Conservation (phyloP, 2,888 invertebrate species). For the Hirtodrosophila trivittata region DNA sequence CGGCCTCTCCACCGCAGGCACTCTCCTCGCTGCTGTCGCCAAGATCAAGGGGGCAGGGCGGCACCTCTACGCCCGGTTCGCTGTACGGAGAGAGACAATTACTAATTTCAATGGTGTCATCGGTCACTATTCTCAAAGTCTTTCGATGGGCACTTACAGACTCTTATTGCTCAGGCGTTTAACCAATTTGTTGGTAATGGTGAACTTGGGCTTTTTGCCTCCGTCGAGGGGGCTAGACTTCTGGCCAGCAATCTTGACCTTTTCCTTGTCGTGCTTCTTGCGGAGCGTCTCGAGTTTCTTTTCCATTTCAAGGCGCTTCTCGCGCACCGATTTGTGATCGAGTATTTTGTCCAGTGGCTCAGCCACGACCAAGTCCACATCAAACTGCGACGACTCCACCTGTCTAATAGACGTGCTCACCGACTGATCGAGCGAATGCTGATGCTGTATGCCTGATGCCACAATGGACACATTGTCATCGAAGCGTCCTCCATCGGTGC, state of each 20-base stretch:
- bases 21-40: slow-evolving; percentile 83
- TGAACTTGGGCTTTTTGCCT: slow-evolving; percentile 89
- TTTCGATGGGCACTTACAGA: slow-evolving; percentile 86
- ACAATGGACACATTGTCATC: slow-evolving; percentile 61
- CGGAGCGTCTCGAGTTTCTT: slow-evolving; percentile 93
- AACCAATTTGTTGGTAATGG: slow-evolving; percentile 89
- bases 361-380: slow-evolving; percentile 86
- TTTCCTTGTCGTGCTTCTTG: slow-evolving; percentile 92
- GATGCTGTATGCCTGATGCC: slow-evolving; percentile 80
- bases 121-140: slow-evolving; percentile 38
- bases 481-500: slow-evolving; percentile 60
- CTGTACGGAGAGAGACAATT: slow-evolving; percentile 81
- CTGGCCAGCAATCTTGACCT: slow-evolving; percentile 86
- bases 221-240: slow-evolving; percentile 86
- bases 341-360: slow-evolving; percentile 92
- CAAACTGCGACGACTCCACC: slow-evolving; percentile 81
- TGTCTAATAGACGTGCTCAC: slow-evolving; percentile 80
- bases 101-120: slow-evolving; percentile 80
- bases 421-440: slow-evolving; percentile 83
- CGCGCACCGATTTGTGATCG: slow-evolving; percentile 91
- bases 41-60: slow-evolving; percentile 84
- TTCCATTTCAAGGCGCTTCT: slow-evolving; percentile 92
- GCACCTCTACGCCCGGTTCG: slow-evolving; percentile 83
- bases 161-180: slow-evolving; percentile 91
- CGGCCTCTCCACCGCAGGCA: slow-evolving; percentile 66